phyloP scores from a whole-genome alignment of 2,888 invertebrate genomes.

The Mythimna albipuncta region DNA sequence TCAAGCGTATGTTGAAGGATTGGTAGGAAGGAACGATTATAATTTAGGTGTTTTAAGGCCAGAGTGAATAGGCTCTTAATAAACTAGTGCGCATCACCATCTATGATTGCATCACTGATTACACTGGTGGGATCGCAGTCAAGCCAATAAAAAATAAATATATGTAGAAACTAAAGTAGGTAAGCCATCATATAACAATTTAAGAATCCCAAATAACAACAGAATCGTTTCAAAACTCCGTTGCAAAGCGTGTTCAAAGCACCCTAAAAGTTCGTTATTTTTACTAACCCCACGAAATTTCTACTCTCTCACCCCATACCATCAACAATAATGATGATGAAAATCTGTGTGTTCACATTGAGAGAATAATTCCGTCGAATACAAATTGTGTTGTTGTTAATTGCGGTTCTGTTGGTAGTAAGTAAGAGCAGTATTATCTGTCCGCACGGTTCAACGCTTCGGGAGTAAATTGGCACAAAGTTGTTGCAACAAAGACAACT shows the following conservation, averaged over 20 bases:
- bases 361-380: conserved; percentile 51
- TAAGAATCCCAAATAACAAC: no score
- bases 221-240: no score
- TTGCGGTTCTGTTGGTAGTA: conserved; percentile 47
- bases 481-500: conserved; percentile 57
- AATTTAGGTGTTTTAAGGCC: no score
- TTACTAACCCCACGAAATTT: conserved; percentile 4
- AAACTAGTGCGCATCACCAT: no score
- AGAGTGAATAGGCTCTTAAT: no score
- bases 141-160: no score
- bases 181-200: no score
- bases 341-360: conserved; percentile 55
- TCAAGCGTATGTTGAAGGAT: no score
- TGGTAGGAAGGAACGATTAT: no score
- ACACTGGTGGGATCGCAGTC: no score
- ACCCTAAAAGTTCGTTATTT: conserved; percentile 4
- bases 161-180: no score
- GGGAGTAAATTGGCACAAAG: conserved; percentile 54
- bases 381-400: conserved; percentile 62
- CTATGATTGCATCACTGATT: no score
- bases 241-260: neutral
- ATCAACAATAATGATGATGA: conserved; percentile 62
- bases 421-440: conserved; percentile 62
- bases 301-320: conserved; percentile 11
- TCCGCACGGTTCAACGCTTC: conserved; percentile 60